These are phyloP conservation scores for Caradrina kadenii DNA, from an alignment of 2,888 invertebrate species.

Conservation along the genomic window DNA sequence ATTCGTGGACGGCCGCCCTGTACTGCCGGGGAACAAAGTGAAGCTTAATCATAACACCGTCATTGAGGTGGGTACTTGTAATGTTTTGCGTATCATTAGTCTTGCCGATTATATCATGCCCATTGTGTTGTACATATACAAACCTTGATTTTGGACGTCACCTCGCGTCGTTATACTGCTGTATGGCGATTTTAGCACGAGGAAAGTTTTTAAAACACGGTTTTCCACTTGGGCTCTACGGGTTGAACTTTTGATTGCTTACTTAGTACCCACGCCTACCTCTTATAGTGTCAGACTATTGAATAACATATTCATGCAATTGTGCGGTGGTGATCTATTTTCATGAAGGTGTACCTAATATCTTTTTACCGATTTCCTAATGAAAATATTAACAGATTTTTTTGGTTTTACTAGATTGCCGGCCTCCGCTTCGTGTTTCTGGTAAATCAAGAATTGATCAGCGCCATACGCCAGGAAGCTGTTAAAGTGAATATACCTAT, in stretches of 20 bases:
- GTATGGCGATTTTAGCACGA: slow-evolving; percentile 23
- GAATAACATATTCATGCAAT: not conserved
- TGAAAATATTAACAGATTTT: not conserved
- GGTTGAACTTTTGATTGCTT: no score
- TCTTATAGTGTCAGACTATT: not conserved
- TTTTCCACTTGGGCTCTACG: no score
- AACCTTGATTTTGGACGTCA: slow-evolving; percentile 44
- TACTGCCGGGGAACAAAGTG: slow-evolving; percentile 96
- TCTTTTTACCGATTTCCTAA: no score
- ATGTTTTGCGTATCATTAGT: slow-evolving; percentile 55
- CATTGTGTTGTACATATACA: slow-evolving; percentile 48
- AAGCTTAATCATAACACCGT: slow-evolving; percentile 98
- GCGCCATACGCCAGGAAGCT: slow-evolving; percentile 96
- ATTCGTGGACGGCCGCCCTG: slow-evolving; percentile 97
- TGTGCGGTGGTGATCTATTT: not conserved
- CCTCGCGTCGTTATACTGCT: slow-evolving; percentile 48
- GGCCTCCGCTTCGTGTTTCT: slow-evolving; percentile 98
- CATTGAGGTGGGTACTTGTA: slow-evolving; percentile 93
- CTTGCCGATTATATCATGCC: slow-evolving; percentile 46
- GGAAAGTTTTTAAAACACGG: slow-evolving; percentile 25
- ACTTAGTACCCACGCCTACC: no score
- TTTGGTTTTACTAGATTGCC: slow-evolving; percentile 92
- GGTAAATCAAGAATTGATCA: slow-evolving; percentile 97
- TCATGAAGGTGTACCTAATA: no score
- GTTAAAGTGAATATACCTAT: slow-evolving; percentile 93